phyloP scores from a whole-genome alignment of 2,113 vertebrate genomes.

The Trogon surrucura region DNA sequence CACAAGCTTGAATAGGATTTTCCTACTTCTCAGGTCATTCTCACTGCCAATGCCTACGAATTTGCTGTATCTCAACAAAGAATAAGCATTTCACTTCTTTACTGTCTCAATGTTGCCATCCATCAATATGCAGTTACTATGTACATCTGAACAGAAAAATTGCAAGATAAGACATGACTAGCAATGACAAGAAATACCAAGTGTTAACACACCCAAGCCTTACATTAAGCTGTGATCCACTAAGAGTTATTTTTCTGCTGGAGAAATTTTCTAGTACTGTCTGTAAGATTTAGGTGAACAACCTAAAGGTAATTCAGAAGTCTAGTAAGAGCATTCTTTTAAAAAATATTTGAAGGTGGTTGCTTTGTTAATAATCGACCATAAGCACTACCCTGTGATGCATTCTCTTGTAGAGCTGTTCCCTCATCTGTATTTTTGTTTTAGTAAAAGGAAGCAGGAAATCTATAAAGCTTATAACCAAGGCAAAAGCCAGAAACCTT shows the following conservation, averaged over 20 bases:
- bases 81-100: neutral
- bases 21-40: neutral
- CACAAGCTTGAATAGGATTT: neutral
- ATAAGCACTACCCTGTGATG: neutral
- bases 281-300: neutral
- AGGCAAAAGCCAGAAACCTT: neutral
- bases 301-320: neutral
- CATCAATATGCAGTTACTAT: neutral
- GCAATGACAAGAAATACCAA: neutral
- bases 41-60: neutral
- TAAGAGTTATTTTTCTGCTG: neutral
- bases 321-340: neutral
- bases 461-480: neutral
- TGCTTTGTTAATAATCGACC: neutral
- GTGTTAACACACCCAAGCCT: neutral
- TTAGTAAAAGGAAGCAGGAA: neutral
- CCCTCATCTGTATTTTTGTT: neutral
- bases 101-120: neutral
- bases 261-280: neutral
- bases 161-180: neutral
- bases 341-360: neutral
- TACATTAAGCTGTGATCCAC: neutral
- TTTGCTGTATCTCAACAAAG: neutral
- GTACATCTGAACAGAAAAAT: neutral
- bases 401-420: neutral